A percentile compares a stretch with the other conserved stretches of the same genome.
Evolutionary conservation across 2,888 invertebrate genomes (phyloP).

Genomic region (Lycophotia porphyrea): DNA sequence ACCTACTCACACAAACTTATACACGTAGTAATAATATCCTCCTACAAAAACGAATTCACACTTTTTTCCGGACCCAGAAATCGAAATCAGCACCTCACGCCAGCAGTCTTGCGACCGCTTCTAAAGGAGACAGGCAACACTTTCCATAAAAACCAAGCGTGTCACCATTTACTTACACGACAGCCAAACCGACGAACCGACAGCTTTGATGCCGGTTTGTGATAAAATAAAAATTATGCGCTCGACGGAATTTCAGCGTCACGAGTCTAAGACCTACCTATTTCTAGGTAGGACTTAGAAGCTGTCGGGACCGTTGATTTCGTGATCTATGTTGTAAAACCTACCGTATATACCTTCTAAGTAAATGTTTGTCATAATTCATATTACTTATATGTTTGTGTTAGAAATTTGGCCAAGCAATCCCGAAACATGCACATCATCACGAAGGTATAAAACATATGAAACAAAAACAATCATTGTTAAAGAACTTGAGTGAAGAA

Average conservation of each 20-base stretch:
- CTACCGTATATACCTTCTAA: background rate
- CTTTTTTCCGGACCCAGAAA: background rate
- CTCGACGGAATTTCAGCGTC: background rate
- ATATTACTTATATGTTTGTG: background rate
- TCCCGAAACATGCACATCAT: background rate
- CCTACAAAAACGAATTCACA: background rate
- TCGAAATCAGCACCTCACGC: background rate
- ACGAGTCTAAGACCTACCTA: background rate
- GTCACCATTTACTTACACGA: background rate
- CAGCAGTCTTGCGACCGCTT: background rate
- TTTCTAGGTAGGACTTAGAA: background rate
- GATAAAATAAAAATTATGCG: background rate
- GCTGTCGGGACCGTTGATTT: background rate
- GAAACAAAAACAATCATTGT: slow-evolving; percentile 18
- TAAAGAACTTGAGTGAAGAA: slow-evolving; percentile 20
- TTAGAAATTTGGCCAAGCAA: background rate
- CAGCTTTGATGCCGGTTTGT: background rate
- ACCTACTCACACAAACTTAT: background rate
- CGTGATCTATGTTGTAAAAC: background rate
- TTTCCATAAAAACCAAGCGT: background rate
- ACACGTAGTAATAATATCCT: background rate
- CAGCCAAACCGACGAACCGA: background rate
- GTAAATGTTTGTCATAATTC: background rate
- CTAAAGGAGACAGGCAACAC: too few relatives aligned
- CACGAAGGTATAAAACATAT: background rate